Base-by-base conservation (phyloP, 2,797 vertebrate species). In the Tadarida brasiliensis region DNA sequence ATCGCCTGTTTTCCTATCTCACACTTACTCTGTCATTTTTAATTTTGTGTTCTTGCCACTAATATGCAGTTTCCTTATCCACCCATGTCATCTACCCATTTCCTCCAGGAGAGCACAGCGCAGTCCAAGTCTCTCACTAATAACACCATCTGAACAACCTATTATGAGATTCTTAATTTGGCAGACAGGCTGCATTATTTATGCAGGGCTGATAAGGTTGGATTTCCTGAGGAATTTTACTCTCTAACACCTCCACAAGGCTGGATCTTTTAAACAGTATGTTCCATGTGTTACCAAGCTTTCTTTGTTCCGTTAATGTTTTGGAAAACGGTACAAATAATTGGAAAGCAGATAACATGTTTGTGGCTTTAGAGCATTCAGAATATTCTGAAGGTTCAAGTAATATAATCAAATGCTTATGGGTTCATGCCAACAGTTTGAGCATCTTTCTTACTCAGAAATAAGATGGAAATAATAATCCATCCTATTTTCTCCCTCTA, bases 161-260 rank as follows among this genome's bases (percentile, higher is more conserved):
- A 93, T 97, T 97, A 97, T 83, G 83, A 81, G 61, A 91, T 95
- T 96, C 96, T 97, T 96, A 93, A 96, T 94, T 96, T 98, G 68
- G 56, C 87, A 96, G 94, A 68, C 91, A 90, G 95, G 76, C 73
- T 86, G 73, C 78, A 93, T 98, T 97, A 96, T 98, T 97, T 97
- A 94, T 95, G 76, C 90, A 33, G 56, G 93, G 44, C 73, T 73
- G 96, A 63, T 97, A 97, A 97, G 70, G 73, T 17, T 97, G 33
- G 92, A 30, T 94, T 98, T 98, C 94, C 87, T 74, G 63, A 96
- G 92, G 88, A 97, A 96, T 61, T 86, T 93, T 47, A 7, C 54
- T 92, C 35, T 56, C 93, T 93, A 96, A 95, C 83, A 95, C 82
- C 78, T 92, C 59, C 49, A 16, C 39, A 63, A 78, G 83, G 11